These are phyloP conservation scores for Ivindomyrus marchei DNA, from an alignment of 2,113 vertebrate species.

Conservation along the genomic window DNA sequence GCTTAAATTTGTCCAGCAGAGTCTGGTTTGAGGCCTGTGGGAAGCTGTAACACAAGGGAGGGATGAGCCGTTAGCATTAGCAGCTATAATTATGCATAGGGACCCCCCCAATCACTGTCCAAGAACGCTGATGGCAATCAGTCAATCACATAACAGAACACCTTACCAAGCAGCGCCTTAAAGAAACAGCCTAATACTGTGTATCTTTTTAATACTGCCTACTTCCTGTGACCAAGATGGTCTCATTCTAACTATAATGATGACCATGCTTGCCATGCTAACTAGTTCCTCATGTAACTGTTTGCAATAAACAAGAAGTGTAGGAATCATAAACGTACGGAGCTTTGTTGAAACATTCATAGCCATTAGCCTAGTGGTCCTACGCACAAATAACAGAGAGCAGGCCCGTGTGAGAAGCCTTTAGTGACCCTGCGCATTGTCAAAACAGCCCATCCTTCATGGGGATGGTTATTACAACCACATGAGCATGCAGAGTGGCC, in stretches of 20 bases:
- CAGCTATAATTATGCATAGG: neutral
- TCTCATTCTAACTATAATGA: neutral
- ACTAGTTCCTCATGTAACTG: neutral
- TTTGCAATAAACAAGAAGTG: neutral
- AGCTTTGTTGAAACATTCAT: neutral
- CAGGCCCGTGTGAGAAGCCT: neutral
- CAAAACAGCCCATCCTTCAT: neutral
- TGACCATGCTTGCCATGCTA: neutral
- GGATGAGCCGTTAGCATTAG: neutral
- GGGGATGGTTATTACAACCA: constrained; percentile 6
- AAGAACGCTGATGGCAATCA: neutral
- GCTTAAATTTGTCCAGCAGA: constrained; percentile 90
- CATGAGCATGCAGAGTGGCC: neutral
- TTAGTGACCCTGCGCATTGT: neutral
- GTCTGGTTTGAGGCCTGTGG: constrained; percentile 98
- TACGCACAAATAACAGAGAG: neutral
- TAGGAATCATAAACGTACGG: neutral
- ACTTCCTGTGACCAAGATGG: neutral
- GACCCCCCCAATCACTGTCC: neutral
- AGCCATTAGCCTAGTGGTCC: neutral
- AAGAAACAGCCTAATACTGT: neutral
- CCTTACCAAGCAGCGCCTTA: neutral
- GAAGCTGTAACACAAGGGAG: constrained; percentile 55
- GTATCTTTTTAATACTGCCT: neutral
- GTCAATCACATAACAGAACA: neutral